Evolutionary conservation across 2,797 vertebrate species (phyloP), one percentile per base, ranked within the genome.

Genomic region (Erethizon dorsatum): DNA sequence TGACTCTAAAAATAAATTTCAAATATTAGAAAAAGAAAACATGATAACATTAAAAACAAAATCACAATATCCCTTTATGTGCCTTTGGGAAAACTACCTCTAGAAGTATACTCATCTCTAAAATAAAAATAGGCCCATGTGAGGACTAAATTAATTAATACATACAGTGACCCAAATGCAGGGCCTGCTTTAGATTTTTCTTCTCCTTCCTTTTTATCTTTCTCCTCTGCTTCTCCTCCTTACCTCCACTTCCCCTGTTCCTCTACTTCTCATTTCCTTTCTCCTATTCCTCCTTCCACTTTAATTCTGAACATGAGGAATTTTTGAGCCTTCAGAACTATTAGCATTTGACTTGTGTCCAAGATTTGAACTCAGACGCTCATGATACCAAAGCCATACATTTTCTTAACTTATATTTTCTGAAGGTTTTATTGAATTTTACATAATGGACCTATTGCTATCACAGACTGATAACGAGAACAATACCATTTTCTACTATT

Each of bases 1-100:
- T 90, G 82, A 1, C 7, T 8, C 52, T 75, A 83, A 86, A 95
- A 91, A 31, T 56, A 93, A 88, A 91, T 65, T 91, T 61, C 22
- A 80, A 59, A 14, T 84, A 37, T 86, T 14, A 47, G 33, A 90
- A 96, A 91, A 86, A 73, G 20, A 92, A 84, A 83, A 15, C 28
- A 85, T 22, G 3, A 45, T 61, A 47, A 57, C 0, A 45, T 75
- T 54, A 73, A 86, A 93, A 50, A 90, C 4, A 37, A 77, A 71
- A 65, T 6, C 88, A 71, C 7, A 90, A 61, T 86, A 89, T 80
- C 5, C 0, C 3, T 59, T 90, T 65, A 14, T 83, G 18, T 71
- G 45, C 67, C 77, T 47, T 59, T 79, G 47, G 54, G 56, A 75
- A 90, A 91, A 86, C 22, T 71, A 54, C 2, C 1, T 41, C 10